Evolutionary conservation across 1,140 invertebrate species (phyloP).

Genomic region (Drosophila pectinifera): DNA sequence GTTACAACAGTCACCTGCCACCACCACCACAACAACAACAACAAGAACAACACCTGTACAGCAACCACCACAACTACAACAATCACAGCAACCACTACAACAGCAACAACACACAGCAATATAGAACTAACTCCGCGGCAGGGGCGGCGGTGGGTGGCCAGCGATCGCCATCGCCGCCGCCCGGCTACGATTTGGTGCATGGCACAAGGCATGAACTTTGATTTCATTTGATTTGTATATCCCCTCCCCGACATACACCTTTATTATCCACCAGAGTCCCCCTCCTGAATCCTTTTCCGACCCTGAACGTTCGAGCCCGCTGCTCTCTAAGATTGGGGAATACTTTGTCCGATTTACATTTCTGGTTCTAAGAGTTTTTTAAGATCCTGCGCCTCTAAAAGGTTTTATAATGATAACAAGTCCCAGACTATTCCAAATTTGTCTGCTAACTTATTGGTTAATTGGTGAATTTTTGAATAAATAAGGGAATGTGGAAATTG

Average conservation of each 20-base stretch:
- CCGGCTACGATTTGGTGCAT: slow-evolving; percentile 85
- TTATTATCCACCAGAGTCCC: background rate
- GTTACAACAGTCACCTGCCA: slow-evolving; percentile 58
- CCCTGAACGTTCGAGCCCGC: background rate
- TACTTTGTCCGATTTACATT: background rate
- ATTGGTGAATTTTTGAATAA: background rate
- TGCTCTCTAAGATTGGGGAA: background rate
- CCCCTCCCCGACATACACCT: slow-evolving; percentile 14
- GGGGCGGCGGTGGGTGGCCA: slow-evolving; percentile 48
- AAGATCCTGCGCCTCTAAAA: background rate
- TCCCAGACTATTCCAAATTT: background rate
- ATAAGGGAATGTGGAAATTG: background rate
- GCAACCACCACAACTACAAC: slow-evolving; percentile 47
- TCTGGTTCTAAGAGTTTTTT: no score
- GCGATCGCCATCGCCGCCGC: slow-evolving; percentile 82
- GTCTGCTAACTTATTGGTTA: background rate
- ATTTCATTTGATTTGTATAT: slow-evolving; percentile 65
- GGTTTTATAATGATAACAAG: background rate
- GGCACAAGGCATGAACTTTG: slow-evolving; percentile 85
- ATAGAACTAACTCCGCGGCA: slow-evolving; percentile 78
- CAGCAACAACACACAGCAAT: slow-evolving; percentile 55
- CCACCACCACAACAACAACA: slow-evolving; percentile 56
- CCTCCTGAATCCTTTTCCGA: background rate
- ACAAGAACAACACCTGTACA: slow-evolving; percentile 45
- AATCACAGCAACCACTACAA: slow-evolving; percentile 60